phyloP scores from a whole-genome alignment of 2,888 invertebrate genomes.

The Dasysyrphus albostriatus region DNA sequence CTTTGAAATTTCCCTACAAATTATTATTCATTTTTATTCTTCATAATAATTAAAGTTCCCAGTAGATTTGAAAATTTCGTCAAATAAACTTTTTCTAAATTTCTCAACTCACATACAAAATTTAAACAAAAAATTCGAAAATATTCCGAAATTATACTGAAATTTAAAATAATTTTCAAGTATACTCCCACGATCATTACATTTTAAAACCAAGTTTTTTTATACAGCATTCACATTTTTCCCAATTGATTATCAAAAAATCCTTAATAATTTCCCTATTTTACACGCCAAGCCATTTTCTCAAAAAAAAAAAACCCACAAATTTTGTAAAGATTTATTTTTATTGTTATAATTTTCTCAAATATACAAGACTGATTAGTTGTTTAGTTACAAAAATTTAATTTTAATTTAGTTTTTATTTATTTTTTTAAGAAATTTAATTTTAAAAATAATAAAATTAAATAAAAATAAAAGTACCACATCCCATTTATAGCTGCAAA shows the following conservation, averaged over 20 bases:
- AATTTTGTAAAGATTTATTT: slow-evolving; percentile 17
- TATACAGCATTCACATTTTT: not conserved
- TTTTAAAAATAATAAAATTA: slow-evolving; percentile 12
- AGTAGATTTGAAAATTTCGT: no score
- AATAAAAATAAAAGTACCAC: slow-evolving; percentile 17
- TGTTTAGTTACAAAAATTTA: slow-evolving; percentile 67
- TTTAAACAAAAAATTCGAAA: no score
- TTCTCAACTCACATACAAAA: no score
- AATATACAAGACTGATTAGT: slow-evolving; percentile 75
- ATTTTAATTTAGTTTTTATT: slow-evolving; percentile 49
- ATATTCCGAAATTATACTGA: no score
- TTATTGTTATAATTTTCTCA: slow-evolving; percentile 50
- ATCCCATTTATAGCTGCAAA: slow-evolving; percentile 51
- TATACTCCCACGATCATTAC: no score
- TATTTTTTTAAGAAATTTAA: slow-evolving; percentile 31
- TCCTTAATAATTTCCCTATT: not conserved
- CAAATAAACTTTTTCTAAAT: no score
- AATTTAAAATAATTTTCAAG: no score
- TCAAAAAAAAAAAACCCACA: not conserved
- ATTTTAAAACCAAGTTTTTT: not conserved
- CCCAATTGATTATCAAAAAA: not conserved
- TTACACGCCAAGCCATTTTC: not conserved
- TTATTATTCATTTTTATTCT: not conserved
- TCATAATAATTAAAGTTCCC: no score
- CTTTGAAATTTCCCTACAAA: slow-evolving; percentile 1